Conservation (phyloP, 2,888 invertebrate genomes). For the Eretmocerus hayati region DNA sequence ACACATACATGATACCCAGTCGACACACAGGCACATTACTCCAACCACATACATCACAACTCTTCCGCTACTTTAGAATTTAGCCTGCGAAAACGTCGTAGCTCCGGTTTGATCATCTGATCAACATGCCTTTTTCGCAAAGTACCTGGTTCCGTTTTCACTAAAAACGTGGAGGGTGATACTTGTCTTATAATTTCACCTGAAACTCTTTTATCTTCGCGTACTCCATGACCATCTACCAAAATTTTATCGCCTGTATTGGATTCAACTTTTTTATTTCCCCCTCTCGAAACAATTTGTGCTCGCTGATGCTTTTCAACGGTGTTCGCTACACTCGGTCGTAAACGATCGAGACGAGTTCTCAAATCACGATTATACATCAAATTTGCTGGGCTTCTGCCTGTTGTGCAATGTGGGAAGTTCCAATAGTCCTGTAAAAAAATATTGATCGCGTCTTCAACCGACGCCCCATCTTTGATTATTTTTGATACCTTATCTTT, state of each 20-base stretch:
- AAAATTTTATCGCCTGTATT: conserved; percentile 6
- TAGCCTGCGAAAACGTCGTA: conserved; percentile 8
- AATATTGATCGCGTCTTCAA: conserved; percentile 16
- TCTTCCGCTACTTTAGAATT: conserved; percentile 10
- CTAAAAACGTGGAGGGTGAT: conserved; percentile 13
- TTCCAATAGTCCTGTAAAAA: conserved; percentile 24
- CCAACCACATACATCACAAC: conserved; percentile 21
- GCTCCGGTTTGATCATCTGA: conserved; percentile 9
- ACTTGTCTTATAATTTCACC: conserved; percentile 12
- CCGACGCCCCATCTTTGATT: conserved; percentile 15
- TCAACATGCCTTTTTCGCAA: conserved; percentile 14
- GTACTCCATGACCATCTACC: conserved; percentile 7
- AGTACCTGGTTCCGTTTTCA: conserved; percentile 7
- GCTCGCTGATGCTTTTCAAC: conserved; percentile 12
- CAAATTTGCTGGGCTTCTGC: conserved; percentile 18
- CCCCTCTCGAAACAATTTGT: conserved; percentile 10
- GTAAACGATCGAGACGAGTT: conserved; percentile 20
- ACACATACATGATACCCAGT: no score
- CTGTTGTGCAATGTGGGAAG: conserved; percentile 18
- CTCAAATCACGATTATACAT: conserved; percentile 22
- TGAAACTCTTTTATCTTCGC: conserved; percentile 5
- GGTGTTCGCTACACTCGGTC: conserved; percentile 2
- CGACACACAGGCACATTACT: no score
- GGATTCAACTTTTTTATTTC: conserved; percentile 3
- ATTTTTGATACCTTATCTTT: conserved; percentile 23